Evolutionary conservation across 2,888 invertebrate genomes (phyloP).

Genomic region (Epicampocera succincta): DNA sequence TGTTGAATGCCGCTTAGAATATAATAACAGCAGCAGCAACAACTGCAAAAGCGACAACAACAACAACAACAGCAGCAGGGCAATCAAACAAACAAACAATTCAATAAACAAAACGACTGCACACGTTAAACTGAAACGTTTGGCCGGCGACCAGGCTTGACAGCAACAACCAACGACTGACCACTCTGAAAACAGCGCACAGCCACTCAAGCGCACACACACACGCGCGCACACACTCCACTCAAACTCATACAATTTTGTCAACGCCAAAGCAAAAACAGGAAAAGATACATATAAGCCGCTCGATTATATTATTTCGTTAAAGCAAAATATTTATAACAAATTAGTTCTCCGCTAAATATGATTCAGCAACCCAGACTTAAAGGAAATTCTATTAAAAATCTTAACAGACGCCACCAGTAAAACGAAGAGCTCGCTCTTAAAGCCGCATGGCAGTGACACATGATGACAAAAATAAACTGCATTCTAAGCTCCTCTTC

Average conservation of each 20-base stretch:
- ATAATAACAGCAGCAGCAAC: constrained; percentile 5
- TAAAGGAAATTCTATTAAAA: constrained; percentile 40
- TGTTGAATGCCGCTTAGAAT: constrained; percentile 64
- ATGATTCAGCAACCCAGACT: not conserved
- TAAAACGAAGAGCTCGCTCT: constrained; percentile 4
- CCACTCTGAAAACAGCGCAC: constrained; percentile 4
- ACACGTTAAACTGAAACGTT: not conserved
- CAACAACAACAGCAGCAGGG: constrained; percentile 12
- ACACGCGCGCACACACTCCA: not conserved
- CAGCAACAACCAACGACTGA: not conserved
- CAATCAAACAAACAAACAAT: constrained; percentile 7
- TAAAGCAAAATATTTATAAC: constrained; percentile 47
- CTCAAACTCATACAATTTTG: not conserved
- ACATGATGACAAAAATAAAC: constrained; percentile 41
- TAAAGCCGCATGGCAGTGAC: constrained; percentile 48
- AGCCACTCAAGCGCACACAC: not conserved
- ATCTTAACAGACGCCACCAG: constrained; percentile 44
- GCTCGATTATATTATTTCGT: constrained; percentile 39
- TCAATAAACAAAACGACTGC: constrained; percentile 3
- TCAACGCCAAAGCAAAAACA: not conserved
- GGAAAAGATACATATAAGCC: not conserved
- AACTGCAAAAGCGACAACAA: constrained; percentile 21
- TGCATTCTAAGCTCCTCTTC: constrained; percentile 3
- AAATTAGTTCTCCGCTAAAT: constrained; percentile 41
- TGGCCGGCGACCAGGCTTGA: not conserved